Evolutionary conservation across 2,797 vertebrate genomes (phyloP).

Genomic region (Toxotes lorentzi): DNA sequence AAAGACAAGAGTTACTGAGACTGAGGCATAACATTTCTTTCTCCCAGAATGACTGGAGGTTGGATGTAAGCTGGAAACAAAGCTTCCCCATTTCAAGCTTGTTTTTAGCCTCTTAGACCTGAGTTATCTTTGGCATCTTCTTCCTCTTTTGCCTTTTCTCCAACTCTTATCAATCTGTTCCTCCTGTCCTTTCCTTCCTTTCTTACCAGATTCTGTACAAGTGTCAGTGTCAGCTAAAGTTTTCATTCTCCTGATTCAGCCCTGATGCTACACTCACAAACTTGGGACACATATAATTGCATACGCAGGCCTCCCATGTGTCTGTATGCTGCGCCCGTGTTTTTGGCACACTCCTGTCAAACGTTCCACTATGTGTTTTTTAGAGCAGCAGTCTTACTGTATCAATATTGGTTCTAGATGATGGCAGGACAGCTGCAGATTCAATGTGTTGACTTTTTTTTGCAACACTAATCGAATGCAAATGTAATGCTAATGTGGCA

Average conservation of each 20-base stretch:
- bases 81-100: background rate
- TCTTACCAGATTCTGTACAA: background rate
- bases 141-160: background rate
- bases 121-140: background rate
- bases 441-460: slow-evolving; percentile 51
- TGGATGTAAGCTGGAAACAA: background rate
- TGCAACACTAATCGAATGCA: slow-evolving; percentile 63
- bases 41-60: background rate
- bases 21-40: too few relatives aligned
- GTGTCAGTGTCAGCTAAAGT: slow-evolving; percentile 21
- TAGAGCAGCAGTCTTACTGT: slow-evolving; percentile 43
- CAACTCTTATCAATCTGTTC: too few relatives aligned
- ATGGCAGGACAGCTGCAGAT: slow-evolving; percentile 58
- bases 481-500: slow-evolving; percentile 69
- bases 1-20: too few relatives aligned
- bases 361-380: slow-evolving; percentile 6
- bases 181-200: background rate
- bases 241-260: slow-evolving; percentile 30
- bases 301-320: slow-evolving; percentile 22
- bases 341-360: slow-evolving; percentile 29
- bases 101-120: background rate
- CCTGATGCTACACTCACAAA: slow-evolving; percentile 17
- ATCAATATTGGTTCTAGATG: slow-evolving; percentile 64
- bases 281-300: slow-evolving; percentile 22
- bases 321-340: slow-evolving; percentile 8